phyloP scores from a whole-genome alignment of 1,140 invertebrate species.

The Euwallacea similis region DNA sequence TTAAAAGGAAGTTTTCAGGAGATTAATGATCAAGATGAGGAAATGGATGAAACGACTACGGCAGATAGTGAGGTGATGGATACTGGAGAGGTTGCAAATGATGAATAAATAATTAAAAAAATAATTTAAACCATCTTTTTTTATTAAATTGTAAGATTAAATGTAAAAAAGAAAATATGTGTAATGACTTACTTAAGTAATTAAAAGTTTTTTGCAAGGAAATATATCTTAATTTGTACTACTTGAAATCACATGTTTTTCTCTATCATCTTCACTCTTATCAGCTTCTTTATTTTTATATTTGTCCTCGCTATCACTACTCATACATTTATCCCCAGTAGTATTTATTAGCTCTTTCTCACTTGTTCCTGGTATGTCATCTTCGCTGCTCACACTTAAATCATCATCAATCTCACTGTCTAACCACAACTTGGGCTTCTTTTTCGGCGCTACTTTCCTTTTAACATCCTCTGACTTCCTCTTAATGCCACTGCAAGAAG shows the following conservation, averaged over 20 bases:
- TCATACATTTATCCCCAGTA: neutral
- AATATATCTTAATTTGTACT: too few relatives aligned
- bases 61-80: constrained; percentile 31
- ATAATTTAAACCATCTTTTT: too few relatives aligned
- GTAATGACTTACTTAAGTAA: too few relatives aligned
- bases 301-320: neutral
- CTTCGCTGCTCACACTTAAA: constrained; percentile 20
- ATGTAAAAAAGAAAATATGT: too few relatives aligned
- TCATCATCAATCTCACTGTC: constrained; percentile 39
- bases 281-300: too few relatives aligned
- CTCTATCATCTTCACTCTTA: too few relatives aligned
- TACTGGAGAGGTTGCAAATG: constrained; percentile 43
- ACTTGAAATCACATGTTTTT: too few relatives aligned
- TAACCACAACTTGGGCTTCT: constrained; percentile 59
- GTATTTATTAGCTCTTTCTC: neutral
- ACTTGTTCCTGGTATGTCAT: neutral
- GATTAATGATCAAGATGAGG: constrained; percentile 3
- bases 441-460: constrained; percentile 52
- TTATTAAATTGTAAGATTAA: too few relatives aligned
- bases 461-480: constrained; percentile 52
- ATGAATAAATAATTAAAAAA: constrained; percentile 31
- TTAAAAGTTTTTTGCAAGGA: too few relatives aligned
- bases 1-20: neutral
- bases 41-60: constrained; percentile 7
- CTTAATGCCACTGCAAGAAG: constrained; percentile 52